Conservation (phyloP, 1,140 invertebrate genomes). For the Ridgeia piscesae region DNA sequence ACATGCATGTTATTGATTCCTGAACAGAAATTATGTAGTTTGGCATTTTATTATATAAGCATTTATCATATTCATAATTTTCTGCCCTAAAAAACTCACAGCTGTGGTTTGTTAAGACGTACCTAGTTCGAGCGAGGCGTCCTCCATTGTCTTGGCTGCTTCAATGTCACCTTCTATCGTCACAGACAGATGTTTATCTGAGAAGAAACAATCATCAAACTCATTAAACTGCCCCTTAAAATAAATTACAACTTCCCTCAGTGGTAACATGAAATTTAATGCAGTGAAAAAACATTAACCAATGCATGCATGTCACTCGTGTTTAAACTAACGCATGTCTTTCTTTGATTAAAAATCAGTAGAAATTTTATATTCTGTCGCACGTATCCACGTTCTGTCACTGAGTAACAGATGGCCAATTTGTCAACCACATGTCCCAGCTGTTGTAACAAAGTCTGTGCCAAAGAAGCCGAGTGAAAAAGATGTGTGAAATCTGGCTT, state of each 20-base stretch:
- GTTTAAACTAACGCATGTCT: not conserved
- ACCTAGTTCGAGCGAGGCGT: constrained; percentile 42
- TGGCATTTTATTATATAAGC: too few relatives aligned
- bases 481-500: too few relatives aligned
- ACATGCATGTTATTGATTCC: too few relatives aligned
- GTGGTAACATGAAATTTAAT: not conserved
- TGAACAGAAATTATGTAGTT: too few relatives aligned
- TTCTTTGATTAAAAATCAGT: not conserved
- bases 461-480: too few relatives aligned
- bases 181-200: constrained; percentile 62
- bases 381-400: too few relatives aligned
- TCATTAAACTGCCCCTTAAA: constrained; percentile 19
- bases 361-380: too few relatives aligned
- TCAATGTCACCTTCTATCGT: constrained; percentile 78
- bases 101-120: not conserved
- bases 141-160: constrained; percentile 65
- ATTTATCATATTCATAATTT: too few relatives aligned
- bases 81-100: too few relatives aligned
- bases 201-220: constrained; percentile 31
- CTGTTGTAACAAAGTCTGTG: too few relatives aligned
- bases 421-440: too few relatives aligned
- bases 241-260: not conserved
- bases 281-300: not conserved
- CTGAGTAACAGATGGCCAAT: too few relatives aligned
- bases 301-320: not conserved